These are phyloP conservation scores for Adineta ricciae DNA, from an alignment of 2,888 invertebrate species.

Conservation along the genomic window DNA sequence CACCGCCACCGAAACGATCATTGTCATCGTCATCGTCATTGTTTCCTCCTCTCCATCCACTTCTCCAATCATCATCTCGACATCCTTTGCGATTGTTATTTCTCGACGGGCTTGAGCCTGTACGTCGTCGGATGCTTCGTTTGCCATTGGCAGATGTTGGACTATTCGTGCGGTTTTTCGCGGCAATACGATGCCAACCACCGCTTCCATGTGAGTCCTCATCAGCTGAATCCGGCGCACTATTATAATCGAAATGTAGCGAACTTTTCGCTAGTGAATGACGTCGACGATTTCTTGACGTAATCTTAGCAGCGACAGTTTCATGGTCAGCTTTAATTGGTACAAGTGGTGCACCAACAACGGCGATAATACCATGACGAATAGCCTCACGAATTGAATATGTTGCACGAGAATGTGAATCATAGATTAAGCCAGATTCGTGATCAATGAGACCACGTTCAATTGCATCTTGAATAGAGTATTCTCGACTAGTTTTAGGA, in stretches of 20 bases:
- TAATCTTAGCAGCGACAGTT: constrained; percentile 29
- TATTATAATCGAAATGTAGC: constrained; percentile 17
- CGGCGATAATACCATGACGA: constrained; percentile 26
- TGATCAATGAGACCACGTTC: constrained; percentile 26
- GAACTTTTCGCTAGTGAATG: constrained; percentile 22
- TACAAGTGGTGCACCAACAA: constrained; percentile 32
- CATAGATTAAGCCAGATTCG: constrained; percentile 30
- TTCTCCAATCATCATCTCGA: constrained; percentile 21
- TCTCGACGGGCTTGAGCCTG: not conserved
- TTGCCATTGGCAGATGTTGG: not conserved
- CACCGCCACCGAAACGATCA: not conserved
- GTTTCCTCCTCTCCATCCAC: not conserved
- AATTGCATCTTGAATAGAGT: constrained; percentile 25
- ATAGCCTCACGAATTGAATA: constrained; percentile 32
- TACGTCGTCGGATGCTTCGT: not conserved
- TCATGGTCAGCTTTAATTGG: constrained; percentile 28
- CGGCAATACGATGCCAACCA: not conserved
- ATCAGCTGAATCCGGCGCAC: constrained; percentile 21
- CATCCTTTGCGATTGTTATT: not conserved
- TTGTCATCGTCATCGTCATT: not conserved
- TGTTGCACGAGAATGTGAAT: constrained; percentile 9
- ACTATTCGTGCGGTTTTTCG: not conserved
- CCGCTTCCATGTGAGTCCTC: not conserved
- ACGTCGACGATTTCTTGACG: constrained; percentile 26
- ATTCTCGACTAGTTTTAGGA: constrained; percentile 30